Conservation (phyloP, 2,888 invertebrate genomes). For the Junonia oenone region DNA sequence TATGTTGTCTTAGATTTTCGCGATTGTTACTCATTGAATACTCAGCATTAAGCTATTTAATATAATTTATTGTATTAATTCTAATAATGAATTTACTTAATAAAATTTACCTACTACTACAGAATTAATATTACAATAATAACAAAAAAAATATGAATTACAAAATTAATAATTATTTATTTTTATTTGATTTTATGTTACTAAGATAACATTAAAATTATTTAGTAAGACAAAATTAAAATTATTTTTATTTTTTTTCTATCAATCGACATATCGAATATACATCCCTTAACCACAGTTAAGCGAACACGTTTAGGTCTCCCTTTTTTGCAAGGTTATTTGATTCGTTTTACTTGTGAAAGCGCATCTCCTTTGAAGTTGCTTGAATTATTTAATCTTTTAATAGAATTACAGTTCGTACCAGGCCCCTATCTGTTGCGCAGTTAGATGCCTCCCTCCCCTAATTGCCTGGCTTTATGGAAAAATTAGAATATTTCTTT, state of each 20-base stretch:
- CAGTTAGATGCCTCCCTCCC: conserved; percentile 42
- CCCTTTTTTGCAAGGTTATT: conserved; percentile 59
- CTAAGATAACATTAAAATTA: no score
- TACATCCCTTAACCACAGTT: conserved; percentile 37
- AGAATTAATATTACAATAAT: no score
- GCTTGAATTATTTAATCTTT: conserved; percentile 75
- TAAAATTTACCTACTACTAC: no score
- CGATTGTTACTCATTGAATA: no score
- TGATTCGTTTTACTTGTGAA: conserved; percentile 69
- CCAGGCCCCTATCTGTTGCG: conserved; percentile 59
- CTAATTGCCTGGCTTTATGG: conserved; percentile 64
- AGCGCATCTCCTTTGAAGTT: conserved; percentile 76
- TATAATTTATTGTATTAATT: no score
- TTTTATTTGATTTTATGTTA: no score
- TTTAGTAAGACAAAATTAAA: no score
- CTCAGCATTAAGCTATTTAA: no score
- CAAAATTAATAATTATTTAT: no score
- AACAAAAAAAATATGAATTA: no score
- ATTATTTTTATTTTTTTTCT: background rate
- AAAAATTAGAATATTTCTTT: conserved; percentile 39
- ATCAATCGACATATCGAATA: conserved; percentile 35
- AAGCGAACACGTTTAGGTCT: conserved; percentile 49
- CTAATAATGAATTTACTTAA: no score
- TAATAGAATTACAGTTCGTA: conserved; percentile 70
- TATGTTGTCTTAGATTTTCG: no score